phyloP scores from a whole-genome alignment of 2,113 vertebrate genomes.

The Cynopterus brachyotis region DNA sequence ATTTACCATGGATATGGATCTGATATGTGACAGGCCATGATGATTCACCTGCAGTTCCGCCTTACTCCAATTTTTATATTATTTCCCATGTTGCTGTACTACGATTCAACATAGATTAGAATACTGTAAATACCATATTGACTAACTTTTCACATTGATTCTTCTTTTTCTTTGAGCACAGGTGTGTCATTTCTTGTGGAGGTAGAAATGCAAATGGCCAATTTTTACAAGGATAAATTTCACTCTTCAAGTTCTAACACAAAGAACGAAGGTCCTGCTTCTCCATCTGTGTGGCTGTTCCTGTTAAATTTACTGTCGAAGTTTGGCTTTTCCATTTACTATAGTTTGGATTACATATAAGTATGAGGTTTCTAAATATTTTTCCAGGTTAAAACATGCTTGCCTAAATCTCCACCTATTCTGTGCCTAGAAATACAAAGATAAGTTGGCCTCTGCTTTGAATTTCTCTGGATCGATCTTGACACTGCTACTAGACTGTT shows the following conservation, averaged over 20 bases:
- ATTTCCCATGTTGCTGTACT: background rate
- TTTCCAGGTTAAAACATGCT: background rate
- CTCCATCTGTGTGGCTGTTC: accelerated
- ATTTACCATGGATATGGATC: background rate
- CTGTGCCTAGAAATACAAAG: background rate
- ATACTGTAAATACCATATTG: background rate
- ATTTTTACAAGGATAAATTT: background rate
- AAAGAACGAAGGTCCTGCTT: background rate
- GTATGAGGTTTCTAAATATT: background rate
- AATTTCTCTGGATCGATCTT: background rate
- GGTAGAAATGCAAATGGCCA: background rate
- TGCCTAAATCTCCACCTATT: background rate
- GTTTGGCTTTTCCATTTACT: background rate
- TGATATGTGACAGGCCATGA: background rate
- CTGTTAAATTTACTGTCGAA: background rate
- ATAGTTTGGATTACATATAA: background rate
- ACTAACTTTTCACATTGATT: background rate
- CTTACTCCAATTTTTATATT: background rate
- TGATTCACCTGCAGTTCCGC: too few relatives aligned
- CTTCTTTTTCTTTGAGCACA: background rate
- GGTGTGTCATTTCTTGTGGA: background rate
- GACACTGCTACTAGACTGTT: too few relatives aligned
- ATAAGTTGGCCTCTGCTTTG: background rate
- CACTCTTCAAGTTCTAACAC: background rate
- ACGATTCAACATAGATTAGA: background rate